Percentiles rank a stretch among this genome's conserved stretches.
These are phyloP conservation scores for Hippocampus zosterae DNA, from an alignment of 2,113 vertebrate species.

Conservation along the genomic window DNA sequence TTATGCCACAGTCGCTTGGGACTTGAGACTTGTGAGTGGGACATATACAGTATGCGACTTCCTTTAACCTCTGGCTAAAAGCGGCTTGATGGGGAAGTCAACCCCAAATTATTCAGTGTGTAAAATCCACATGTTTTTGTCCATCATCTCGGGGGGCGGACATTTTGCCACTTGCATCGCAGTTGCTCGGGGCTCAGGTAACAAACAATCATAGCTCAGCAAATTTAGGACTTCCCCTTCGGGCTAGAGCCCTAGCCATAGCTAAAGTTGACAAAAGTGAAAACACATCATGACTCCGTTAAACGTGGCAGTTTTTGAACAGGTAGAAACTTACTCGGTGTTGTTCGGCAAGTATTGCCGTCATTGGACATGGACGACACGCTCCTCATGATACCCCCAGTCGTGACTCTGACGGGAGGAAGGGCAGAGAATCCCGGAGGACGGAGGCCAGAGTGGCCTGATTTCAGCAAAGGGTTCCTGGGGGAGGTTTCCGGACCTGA, in stretches of 20 bases:
- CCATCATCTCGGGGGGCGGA: too few relatives aligned
- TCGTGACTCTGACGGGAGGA: constrained; percentile 78
- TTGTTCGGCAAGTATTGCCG: constrained; percentile 71
- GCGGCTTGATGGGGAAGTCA: too few relatives aligned
- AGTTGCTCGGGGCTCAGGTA: too few relatives aligned
- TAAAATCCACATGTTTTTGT: too few relatives aligned
- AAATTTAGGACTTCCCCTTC: neutral
- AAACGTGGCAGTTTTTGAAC: neutral
- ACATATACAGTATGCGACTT: neutral
- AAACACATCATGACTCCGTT: neutral
- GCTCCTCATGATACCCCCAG: constrained; percentile 85
- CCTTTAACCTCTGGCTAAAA: neutral
- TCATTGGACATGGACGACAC: constrained; percentile 85
- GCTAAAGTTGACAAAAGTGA: neutral
- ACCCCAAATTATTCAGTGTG: too few relatives aligned
- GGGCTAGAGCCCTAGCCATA: too few relatives aligned
- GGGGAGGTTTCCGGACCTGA: constrained; percentile 65
- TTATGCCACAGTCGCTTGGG: neutral
- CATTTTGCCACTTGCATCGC: too few relatives aligned
- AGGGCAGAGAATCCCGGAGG: constrained; percentile 86
- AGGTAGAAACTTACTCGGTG: constrained; percentile 77
- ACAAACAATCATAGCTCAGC: neutral
- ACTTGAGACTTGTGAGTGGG: neutral
- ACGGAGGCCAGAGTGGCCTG: constrained; percentile 84
- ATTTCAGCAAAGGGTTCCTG: constrained; percentile 80